phyloP scores from a whole-genome alignment of 2,888 invertebrate genomes.

The Drosophila demipolita region DNA sequence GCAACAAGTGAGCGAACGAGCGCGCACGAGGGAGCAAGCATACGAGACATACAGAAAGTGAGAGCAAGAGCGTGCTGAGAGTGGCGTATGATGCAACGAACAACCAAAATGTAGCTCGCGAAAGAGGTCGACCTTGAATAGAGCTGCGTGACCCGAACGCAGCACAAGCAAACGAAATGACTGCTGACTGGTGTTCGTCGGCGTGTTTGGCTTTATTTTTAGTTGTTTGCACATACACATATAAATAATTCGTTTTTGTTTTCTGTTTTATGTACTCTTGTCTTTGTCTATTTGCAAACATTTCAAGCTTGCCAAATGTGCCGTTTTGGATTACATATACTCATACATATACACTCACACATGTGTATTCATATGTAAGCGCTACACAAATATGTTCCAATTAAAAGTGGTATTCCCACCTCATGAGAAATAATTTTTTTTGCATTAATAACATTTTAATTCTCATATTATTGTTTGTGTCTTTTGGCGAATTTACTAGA shows the following conservation, averaged over 20 bases:
- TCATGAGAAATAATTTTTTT: not conserved
- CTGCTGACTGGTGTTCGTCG: slow-evolving; percentile 36
- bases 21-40: slow-evolving; percentile 18
- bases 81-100: slow-evolving; percentile 65
- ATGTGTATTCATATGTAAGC: slow-evolving; percentile 6
- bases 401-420: slow-evolving; percentile 10
- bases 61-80: slow-evolving; percentile 8
- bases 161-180: slow-evolving; percentile 18
- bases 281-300: slow-evolving; percentile 64
- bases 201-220: slow-evolving; percentile 68
- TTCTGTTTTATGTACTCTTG: slow-evolving; percentile 36
- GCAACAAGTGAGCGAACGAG: slow-evolving; percentile 48
- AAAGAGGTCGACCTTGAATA: slow-evolving; percentile 84
- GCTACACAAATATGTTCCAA: not conserved
- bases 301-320: slow-evolving; percentile 60
- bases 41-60: not conserved
- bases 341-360: not conserved
- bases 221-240: slow-evolving; percentile 50
- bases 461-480: not conserved
- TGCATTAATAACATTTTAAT: not conserved
- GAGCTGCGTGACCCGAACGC: slow-evolving; percentile 63
- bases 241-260: slow-evolving; percentile 53
- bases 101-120: slow-evolving; percentile 57
- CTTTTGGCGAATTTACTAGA: not conserved
- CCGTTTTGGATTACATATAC: slow-evolving; percentile 27